Percentiles rank a stretch among this genome's conserved stretches.
Conservation (phyloP, 2,888 invertebrate genomes). For the Hoplodrina ambigua region DNA sequence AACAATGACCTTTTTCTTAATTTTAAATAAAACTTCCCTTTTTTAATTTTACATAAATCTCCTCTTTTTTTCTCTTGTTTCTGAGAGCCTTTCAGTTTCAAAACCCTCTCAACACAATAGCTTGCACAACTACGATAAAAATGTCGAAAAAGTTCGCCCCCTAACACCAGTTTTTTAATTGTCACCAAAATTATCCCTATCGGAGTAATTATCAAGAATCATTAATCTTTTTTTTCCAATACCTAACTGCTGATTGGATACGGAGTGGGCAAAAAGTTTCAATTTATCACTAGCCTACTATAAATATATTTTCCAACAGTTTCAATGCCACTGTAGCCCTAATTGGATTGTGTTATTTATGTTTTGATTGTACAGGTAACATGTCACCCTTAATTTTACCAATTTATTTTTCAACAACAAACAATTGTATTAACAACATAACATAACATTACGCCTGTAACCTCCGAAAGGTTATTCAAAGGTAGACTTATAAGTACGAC, state of each 20-base stretch:
- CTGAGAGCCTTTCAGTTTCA: constrained; percentile 17
- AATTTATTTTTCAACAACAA: not conserved
- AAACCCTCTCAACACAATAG: constrained; percentile 36
- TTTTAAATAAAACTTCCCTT: too few species aligned
- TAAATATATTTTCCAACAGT: not conserved
- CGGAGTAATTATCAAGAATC: constrained; percentile 44
- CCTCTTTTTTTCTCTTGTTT: constrained; percentile 26
- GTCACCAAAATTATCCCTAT: constrained; percentile 21
- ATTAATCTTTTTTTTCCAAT: constrained; percentile 51
- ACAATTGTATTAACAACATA: too few species aligned
- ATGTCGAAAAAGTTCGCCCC: constrained; percentile 30
- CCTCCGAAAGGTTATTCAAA: too few species aligned
- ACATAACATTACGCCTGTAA: too few species aligned
- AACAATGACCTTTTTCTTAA: too few species aligned
- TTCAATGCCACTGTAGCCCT: not conserved
- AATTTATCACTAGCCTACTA: constrained; percentile 18
- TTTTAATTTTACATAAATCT: too few species aligned
- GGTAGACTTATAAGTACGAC: too few species aligned
- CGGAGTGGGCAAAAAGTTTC: constrained; percentile 19
- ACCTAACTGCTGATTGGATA: constrained; percentile 33
- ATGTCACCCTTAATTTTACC: not conserved
- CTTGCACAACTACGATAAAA: constrained; percentile 10
- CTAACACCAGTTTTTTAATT: constrained; percentile 34
- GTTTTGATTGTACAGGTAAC: not conserved
- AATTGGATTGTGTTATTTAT: not conserved